Evolutionary conservation across 1,140 invertebrate genomes (phyloP), one percentile per base, ranked within the genome.

Genomic region (Plectrocnemia conspersa): DNA sequence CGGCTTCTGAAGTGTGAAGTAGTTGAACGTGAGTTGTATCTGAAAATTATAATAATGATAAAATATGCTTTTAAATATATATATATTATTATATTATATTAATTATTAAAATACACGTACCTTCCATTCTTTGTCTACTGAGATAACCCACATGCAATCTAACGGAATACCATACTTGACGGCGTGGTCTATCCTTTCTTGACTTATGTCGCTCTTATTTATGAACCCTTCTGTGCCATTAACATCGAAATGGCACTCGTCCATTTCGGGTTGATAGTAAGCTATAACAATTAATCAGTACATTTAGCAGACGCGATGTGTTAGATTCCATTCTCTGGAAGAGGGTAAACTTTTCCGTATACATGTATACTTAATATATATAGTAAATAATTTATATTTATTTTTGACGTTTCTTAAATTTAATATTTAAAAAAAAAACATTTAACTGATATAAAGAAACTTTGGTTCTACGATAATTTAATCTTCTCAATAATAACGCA

Each of bases 71-170:
- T 9, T 48, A 38, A 18, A 11, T 22, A 24, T 19, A 44, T 24
- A 29, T 33, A 41, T 41, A 41, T n/a, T n/a, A n/a, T n/a, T 41
- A 41, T 41, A 41, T 18, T 7, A n/a, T 38, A 29, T 36, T 13
- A 13, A 7, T 42, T 40, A 23, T 24, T 25, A 36, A 36, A 50
- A 50, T n/a, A n/a, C n/a, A n/a, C 15, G 64, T 75, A 89, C 87
- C 81, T 80, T 85, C 77, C 81, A 83, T 9, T 77, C 78, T 4
- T 76, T 67, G 44, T 77, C 69, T 0, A 89, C 86, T 6, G 73
- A 78, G 32, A 92, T 85, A 52, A 79, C 73, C 88, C 88, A 92
- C 63, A 89, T 84, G 66, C 89, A 92, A 64, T 92, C 89, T 5
- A 91, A 65, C 0, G 86, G 76, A 13, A 81, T 64, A 50, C 76